Conservation (phyloP, 1,140 invertebrate genomes). For the Octopus sinensis region DNA sequence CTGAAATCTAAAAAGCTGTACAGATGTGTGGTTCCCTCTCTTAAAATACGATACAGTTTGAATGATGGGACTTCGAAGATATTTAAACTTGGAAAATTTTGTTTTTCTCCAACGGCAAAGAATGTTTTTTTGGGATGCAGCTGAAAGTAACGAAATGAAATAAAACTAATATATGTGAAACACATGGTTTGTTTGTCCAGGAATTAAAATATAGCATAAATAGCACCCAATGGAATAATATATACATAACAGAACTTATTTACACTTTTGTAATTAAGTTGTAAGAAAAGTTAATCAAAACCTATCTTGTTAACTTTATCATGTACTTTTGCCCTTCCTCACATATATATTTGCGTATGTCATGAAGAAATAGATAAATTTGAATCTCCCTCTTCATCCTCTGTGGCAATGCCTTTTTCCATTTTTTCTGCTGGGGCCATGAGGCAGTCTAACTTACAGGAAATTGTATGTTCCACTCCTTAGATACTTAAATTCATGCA, state of each 20-base stretch:
- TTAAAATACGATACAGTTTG: conserved; percentile 69
- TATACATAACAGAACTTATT: not conserved
- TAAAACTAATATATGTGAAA: not conserved
- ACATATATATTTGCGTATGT: no score
- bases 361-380: no score
- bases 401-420: no score
- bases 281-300: not conserved
- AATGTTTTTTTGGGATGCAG: conserved; percentile 67
- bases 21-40: conserved; percentile 70
- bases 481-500: no score
- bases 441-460: no score
- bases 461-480: no score
- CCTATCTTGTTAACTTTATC: not conserved
- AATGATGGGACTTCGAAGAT: conserved; percentile 80
- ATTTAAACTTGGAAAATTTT: conserved; percentile 70
- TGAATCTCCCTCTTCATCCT: no score
- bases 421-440: no score
- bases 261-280: not conserved
- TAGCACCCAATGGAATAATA: not conserved
- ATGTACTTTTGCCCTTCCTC: no score
- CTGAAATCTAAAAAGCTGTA: conserved; percentile 76
- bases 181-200: not conserved
- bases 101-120: conserved; percentile 76
- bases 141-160: conserved; percentile 24
- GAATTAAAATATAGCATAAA: not conserved